phyloP scores from a whole-genome alignment of 2,888 invertebrate species.

The Saturnia japonica region DNA sequence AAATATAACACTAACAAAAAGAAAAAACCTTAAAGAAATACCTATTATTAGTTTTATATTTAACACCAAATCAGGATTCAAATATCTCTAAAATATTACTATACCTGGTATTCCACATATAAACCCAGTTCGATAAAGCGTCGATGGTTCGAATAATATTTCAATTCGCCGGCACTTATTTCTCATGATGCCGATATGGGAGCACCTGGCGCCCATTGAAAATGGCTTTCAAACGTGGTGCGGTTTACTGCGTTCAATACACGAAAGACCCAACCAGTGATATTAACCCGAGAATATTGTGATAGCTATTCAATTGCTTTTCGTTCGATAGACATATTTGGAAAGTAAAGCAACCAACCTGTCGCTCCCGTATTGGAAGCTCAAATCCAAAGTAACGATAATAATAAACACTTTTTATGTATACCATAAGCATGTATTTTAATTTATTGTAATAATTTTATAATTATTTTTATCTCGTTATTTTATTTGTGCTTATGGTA shows the following conservation, averaged over 20 bases:
- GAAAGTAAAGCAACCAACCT: background rate
- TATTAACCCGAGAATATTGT: constrained; percentile 28
- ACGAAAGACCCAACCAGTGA: constrained; percentile 24
- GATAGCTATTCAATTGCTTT: constrained; percentile 32
- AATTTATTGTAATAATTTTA: no score
- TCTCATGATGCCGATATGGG: constrained; percentile 44
- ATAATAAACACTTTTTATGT: no score
- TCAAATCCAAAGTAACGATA: background rate
- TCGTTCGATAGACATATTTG: constrained; percentile 22
- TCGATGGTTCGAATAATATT: constrained; percentile 58
- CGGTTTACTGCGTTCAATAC: constrained; percentile 44
- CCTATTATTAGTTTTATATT: no score
- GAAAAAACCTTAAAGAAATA: background rate
- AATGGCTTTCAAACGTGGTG: constrained; percentile 42
- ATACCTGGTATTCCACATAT: constrained; percentile 35
- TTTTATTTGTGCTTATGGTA: no score
- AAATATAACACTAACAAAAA: background rate
- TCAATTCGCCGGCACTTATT: constrained; percentile 56
- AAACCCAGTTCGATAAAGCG: constrained; percentile 46
- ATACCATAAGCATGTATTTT: no score
- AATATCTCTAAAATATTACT: constrained; percentile 11
- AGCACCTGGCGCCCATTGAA: constrained; percentile 51
- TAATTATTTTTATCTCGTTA: no score
- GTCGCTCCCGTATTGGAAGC: background rate
- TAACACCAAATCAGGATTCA: background rate